Conservation (phyloP, 2,888 invertebrate species). For the Ceramica pisi region DNA sequence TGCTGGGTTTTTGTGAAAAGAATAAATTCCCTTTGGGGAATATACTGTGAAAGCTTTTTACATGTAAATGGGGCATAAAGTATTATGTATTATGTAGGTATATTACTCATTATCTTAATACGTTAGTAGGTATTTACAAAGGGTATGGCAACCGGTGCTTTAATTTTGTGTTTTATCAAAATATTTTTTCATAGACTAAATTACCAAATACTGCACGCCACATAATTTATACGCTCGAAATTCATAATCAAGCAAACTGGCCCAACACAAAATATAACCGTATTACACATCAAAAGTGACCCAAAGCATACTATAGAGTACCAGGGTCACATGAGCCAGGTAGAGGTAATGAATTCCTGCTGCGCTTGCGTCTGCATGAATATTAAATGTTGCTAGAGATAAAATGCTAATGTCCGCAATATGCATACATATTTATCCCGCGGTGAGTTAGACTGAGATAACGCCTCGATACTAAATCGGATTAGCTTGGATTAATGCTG, state of each 20-base stretch:
- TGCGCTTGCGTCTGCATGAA: constrained; percentile 86
- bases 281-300: constrained; percentile 45
- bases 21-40: constrained; percentile 53
- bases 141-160: neutral
- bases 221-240: constrained; percentile 8
- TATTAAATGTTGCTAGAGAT: constrained; percentile 87
- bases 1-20: constrained; percentile 44
- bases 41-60: constrained; percentile 49
- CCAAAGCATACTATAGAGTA: constrained; percentile 24
- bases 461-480: constrained; percentile 73
- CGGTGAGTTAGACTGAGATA: constrained; percentile 81
- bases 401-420: constrained; percentile 87
- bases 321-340: constrained; percentile 21
- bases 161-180: neutral
- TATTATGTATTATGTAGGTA: constrained; percentile 32
- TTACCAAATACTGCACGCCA: neutral
- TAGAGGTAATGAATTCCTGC: constrained; percentile 82
- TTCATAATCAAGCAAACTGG: constrained; percentile 38
- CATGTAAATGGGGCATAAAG: constrained; percentile 31
- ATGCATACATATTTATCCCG: constrained; percentile 84
- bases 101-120: constrained; percentile 41
- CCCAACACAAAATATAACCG: constrained; percentile 23
- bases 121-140: constrained; percentile 2
- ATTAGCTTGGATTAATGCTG: constrained; percentile 74
- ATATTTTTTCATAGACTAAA: neutral